A percentile compares a stretch with the other conserved stretches of the same genome.
Conservation (phyloP, 2,888 invertebrate species). For the Apotomis turbidana region DNA sequence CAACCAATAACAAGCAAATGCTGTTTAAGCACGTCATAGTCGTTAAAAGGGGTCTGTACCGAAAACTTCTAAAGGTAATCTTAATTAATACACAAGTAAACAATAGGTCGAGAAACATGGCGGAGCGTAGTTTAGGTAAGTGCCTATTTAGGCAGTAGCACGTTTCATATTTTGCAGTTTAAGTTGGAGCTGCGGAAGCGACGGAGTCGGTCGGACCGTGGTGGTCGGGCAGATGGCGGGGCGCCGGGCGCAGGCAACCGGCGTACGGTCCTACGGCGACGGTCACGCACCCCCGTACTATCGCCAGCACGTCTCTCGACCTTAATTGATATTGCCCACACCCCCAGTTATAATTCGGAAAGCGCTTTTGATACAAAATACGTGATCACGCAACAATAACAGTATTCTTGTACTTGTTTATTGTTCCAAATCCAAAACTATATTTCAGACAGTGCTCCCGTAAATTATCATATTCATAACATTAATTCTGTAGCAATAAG, state of each 20-base stretch:
- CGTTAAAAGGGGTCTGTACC: slow-evolving; percentile 52
- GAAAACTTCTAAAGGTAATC: slow-evolving; percentile 62
- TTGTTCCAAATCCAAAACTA: background rate
- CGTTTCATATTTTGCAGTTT: slow-evolving; percentile 75
- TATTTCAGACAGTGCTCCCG: background rate
- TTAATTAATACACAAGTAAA: slow-evolving; percentile 74
- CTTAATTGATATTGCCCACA: slow-evolving; percentile 75
- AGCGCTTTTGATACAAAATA: slow-evolving; percentile 45
- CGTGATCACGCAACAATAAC: slow-evolving; percentile 40
- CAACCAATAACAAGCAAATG: slow-evolving; percentile 35
- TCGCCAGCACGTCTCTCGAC: slow-evolving; percentile 62
- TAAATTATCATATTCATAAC: background rate
- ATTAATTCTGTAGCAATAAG: background rate
- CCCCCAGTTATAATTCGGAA: slow-evolving; percentile 58
- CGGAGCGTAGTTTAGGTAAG: slow-evolving; percentile 66
- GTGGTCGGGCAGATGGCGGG: slow-evolving; percentile 40
- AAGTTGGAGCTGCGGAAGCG: slow-evolving; percentile 50
- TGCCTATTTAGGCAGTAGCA: slow-evolving; percentile 77
- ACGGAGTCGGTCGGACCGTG: slow-evolving; percentile 43
- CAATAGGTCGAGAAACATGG: slow-evolving; percentile 63
- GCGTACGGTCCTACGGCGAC: slow-evolving; percentile 42
- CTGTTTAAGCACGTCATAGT: slow-evolving; percentile 39
- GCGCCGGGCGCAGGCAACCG: slow-evolving; percentile 20
- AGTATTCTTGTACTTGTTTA: background rate
- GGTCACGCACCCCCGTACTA: slow-evolving; percentile 58